A percentile compares a stretch with the other conserved stretches of the same genome.
Conservation (phyloP, 2,113 vertebrate species). For the Spea multiplicata region DNA sequence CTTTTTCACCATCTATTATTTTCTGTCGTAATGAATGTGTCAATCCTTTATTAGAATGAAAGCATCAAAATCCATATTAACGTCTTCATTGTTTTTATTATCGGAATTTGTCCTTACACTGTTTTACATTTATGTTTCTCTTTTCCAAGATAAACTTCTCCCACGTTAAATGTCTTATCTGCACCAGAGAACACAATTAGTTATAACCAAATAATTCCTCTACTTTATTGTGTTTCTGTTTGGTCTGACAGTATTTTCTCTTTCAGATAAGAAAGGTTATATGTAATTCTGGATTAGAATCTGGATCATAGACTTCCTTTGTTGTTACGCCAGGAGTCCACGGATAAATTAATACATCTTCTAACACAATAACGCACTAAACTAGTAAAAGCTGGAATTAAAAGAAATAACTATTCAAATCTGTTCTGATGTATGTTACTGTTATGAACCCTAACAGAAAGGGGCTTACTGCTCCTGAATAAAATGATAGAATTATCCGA, state of each 20-base stretch:
- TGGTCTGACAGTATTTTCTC: neutral
- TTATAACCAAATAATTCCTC: neutral
- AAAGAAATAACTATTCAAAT: too few species aligned
- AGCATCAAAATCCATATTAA: neutral
- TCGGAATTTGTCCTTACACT: neutral
- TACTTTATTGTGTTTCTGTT: neutral
- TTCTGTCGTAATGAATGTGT: too few species aligned
- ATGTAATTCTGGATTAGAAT: neutral
- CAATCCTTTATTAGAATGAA: neutral
- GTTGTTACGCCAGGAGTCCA: too few species aligned
- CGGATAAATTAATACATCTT: too few species aligned
- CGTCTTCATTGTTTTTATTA: too few species aligned
- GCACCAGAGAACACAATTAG: neutral
- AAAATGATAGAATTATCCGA: too few species aligned
- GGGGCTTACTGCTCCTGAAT: too few species aligned
- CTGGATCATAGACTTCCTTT: neutral
- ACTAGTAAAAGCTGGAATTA: too few species aligned
- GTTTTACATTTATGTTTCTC: neutral
- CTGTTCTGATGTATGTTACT: too few species aligned
- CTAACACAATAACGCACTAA: too few species aligned
- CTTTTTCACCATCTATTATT: too few species aligned
- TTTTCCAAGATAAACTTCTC: neutral
- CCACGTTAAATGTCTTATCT: neutral
- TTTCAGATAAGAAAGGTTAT: neutral
- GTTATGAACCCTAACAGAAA: too few species aligned